phyloP scores from a whole-genome alignment of 2,888 invertebrate species.

The Orchestes rusci region DNA sequence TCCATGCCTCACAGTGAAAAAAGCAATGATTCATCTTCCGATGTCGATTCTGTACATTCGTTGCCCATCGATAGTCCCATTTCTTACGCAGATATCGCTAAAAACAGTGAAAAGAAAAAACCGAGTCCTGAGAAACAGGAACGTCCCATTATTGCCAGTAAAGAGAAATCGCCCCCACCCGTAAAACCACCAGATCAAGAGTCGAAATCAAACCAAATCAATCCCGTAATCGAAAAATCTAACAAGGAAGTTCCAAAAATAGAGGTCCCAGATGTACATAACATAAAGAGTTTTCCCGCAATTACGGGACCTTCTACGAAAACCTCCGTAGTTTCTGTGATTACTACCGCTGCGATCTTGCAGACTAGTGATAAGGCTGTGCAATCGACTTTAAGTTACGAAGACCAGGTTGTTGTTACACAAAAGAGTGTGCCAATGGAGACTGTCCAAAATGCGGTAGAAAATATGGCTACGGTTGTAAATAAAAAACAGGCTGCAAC shows the following conservation, averaged over 20 bases:
- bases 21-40: conserved; percentile 74
- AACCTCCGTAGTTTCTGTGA: conserved; percentile 12
- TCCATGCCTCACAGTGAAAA: conserved; percentile 78
- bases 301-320: conserved; percentile 28
- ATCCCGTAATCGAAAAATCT: conserved; percentile 7
- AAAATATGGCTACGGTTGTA: no score
- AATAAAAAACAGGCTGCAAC: no score
- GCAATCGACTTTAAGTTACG: conserved; percentile 20
- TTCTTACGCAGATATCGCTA: conserved; percentile 79
- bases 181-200: conserved; percentile 3
- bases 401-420: no score
- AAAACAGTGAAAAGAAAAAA: conserved; percentile 43
- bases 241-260: conserved; percentile 15
- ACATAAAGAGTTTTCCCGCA: conserved; percentile 39
- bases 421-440: no score
- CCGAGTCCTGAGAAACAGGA: conserved; percentile 29
- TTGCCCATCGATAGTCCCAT: conserved; percentile 55
- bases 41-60: conserved; percentile 79
- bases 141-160: conserved; percentile 26
- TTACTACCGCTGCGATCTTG: conserved; percentile 7
- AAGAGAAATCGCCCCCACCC: conserved; percentile 25
- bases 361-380: conserved; percentile 23
- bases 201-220: conserved; percentile 3
- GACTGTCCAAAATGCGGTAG: no score
- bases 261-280: conserved; percentile 35